Evolutionary conservation across 2,888 invertebrate species (phyloP), one percentile per base, ranked within the genome.

Genomic region (Lysandra bellargus): DNA sequence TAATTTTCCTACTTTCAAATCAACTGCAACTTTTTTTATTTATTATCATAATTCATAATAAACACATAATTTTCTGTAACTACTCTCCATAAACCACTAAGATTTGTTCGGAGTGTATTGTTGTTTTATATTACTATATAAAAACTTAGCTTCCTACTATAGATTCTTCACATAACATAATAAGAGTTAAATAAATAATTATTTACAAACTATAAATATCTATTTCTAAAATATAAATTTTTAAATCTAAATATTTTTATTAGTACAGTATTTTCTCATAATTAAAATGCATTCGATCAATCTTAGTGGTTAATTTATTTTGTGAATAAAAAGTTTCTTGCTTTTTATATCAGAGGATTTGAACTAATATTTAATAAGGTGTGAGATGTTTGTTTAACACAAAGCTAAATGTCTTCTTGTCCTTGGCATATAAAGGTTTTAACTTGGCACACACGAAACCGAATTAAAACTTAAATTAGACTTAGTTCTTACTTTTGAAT

Each of bases 391-490:
- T 14, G 33, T 3, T 3, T 30, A 14, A 69, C 14, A 4, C 30
- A 33, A 14, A 37, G 33, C 69, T 37, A 5, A 69, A 69, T 37
- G 4, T 33, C 64, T 2, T 64, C 69, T 37, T 12, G 69, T 33
- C 5, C 37, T 69, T 69, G 14, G 69, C 40, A 40, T 73, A 73
- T 49, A 53, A 75, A 49, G 30, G 44, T 75, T 75, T 69, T 37
- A 69, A 33, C 17, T 69, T 33, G 33, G 69, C 33, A 69, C 37
- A 37, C 14, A 69, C 33, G 69, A 69, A 69, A 69, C 69, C 17
- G 33, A 69, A 69, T 69, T 33, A 33, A 69, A 69, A 69, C 33
- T 69, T 69, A 5, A 69, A 69, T 69, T 33, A 69, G 33, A 69
- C 69, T 69, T 37, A 69, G 69, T 37, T 37, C 2, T 33, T 17